These are phyloP conservation scores for Nycticryphes semicollaris DNA, from an alignment of 2,113 vertebrate species.

Conservation along the genomic window DNA sequence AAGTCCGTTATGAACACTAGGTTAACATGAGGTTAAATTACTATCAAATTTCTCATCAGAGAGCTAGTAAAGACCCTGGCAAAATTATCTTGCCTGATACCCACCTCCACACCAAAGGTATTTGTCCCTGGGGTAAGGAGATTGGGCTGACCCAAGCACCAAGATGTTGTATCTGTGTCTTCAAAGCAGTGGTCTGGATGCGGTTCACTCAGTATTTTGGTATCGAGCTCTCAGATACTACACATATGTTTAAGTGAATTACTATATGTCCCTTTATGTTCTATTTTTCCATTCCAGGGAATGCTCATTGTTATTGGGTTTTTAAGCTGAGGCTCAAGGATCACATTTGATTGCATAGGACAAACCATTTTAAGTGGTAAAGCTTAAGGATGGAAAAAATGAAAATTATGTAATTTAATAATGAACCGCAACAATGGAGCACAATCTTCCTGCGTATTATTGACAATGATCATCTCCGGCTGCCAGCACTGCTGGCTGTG, in stretches of 20 bases:
- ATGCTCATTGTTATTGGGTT: conserved; percentile 52
- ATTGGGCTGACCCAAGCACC: background rate
- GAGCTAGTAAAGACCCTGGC: background rate
- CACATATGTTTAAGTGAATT: conserved; percentile 65
- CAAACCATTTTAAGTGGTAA: conserved; percentile 72
- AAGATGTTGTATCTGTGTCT: background rate
- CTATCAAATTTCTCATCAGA: background rate
- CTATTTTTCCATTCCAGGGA: conserved; percentile 69
- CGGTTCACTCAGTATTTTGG: background rate
- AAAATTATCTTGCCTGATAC: background rate
- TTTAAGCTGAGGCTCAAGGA: conserved; percentile 66
- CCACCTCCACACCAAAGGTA: background rate
- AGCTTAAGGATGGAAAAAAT: conserved; percentile 71
- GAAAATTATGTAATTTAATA: conserved; percentile 76
- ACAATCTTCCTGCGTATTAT: conserved; percentile 55
- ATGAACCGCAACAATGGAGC: conserved; percentile 64
- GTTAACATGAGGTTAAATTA: background rate
- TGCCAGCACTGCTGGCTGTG: conserved; percentile 56
- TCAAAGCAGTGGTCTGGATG: background rate
- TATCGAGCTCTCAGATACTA: conserved; percentile 47
- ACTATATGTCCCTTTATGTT: conserved; percentile 40
- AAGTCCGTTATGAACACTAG: too few relatives aligned
- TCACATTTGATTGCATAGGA: conserved; percentile 75
- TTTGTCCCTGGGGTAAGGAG: background rate
- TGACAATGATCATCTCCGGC: conserved; percentile 59